These are phyloP conservation scores for Prunella himalayana DNA, from an alignment of 2,113 vertebrate species.

Conservation along the genomic window DNA sequence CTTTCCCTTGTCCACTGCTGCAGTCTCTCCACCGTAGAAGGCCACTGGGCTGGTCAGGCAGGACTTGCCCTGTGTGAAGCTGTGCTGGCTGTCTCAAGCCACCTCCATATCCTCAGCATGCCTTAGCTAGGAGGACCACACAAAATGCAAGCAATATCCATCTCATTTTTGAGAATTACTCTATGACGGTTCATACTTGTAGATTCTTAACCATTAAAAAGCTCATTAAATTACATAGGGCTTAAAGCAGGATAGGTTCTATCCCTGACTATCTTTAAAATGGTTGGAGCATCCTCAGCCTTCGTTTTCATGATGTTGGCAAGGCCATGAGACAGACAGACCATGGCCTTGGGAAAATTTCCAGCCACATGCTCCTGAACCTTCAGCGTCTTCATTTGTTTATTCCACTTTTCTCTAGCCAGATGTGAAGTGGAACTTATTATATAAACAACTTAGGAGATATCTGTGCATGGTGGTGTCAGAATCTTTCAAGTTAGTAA, in stretches of 20 bases:
- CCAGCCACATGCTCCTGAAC: neutral
- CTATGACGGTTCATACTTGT: neutral
- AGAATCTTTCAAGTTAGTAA: neutral
- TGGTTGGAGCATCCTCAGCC: neutral
- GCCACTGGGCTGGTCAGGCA: neutral
- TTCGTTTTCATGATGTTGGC: neutral
- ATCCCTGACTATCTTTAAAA: neutral
- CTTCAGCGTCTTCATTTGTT: neutral
- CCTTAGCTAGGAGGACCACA: neutral
- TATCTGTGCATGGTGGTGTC: neutral
- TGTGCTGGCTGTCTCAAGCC: neutral
- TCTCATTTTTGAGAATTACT: neutral
- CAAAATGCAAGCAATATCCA: neutral
- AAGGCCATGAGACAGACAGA: neutral
- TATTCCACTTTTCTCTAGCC: neutral
- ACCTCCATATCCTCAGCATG: neutral
- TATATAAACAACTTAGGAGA: neutral
- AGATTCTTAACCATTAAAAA: neutral
- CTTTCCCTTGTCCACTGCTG: neutral
- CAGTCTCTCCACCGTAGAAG: accelerated
- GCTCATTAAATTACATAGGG: neutral
- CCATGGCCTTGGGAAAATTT: neutral
- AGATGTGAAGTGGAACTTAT: neutral
- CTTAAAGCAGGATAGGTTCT: neutral
- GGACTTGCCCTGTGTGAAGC: neutral